These are phyloP conservation scores for Lamellibrachia satsuma DNA, from an alignment of 2,888 invertebrate genomes.

Conservation along the genomic window DNA sequence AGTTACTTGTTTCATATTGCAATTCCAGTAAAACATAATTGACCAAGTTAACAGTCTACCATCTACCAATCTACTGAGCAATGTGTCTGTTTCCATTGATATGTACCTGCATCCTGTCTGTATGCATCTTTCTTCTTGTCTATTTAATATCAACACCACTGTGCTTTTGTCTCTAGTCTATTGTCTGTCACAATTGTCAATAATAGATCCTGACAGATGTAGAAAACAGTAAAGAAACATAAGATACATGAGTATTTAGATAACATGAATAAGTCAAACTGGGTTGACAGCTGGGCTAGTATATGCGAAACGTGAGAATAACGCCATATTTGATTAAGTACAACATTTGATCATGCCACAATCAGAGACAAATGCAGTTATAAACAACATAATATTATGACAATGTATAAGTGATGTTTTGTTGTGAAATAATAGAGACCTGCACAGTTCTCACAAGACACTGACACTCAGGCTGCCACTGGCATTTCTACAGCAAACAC, in stretches of 20 bases:
- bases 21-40: background rate
- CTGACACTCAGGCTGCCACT: too few species aligned
- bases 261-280: background rate
- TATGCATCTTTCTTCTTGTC: background rate
- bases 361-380: background rate
- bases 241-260: background rate
- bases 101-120: background rate
- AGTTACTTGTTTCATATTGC: too few species aligned
- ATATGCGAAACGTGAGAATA: background rate
- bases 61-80: background rate
- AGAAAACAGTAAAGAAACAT: background rate
- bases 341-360: background rate
- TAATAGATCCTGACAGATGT: constrained; percentile 4
- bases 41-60: background rate
- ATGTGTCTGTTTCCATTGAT: background rate
- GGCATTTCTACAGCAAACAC: too few species aligned
- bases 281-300: constrained; percentile 4
- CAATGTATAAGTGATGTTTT: background rate
- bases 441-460: background rate
- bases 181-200: background rate
- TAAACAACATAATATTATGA: background rate
- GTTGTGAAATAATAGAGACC: background rate
- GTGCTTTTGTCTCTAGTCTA: background rate
- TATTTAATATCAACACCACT: background rate
- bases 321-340: background rate